These are phyloP conservation scores for Tetraodon nigroviridis DNA, from an alignment of 2,113 vertebrate species.

Conservation along the genomic window DNA sequence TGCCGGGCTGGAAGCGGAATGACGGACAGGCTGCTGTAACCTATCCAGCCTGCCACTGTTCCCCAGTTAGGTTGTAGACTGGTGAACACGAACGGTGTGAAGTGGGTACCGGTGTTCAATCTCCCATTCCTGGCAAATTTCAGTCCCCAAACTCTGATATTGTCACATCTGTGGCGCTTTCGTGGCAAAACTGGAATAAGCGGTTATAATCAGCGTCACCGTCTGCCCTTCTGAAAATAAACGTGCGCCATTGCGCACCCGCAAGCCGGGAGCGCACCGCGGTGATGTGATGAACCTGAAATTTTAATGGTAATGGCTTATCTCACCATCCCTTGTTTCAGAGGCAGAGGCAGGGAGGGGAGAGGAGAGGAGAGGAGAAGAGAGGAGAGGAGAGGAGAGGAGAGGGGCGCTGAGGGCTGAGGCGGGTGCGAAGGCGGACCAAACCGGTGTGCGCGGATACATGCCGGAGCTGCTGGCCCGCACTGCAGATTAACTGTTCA, in stretches of 20 bases:
- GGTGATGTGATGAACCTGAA: slow-evolving; percentile 18
- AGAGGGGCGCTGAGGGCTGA: slow-evolving; percentile 9
- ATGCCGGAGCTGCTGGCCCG: slow-evolving; percentile 76
- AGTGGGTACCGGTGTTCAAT: background rate
- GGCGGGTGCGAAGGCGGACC: slow-evolving; percentile 66
- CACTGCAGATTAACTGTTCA: slow-evolving; percentile 82
- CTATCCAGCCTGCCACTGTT: slow-evolving; percentile 21
- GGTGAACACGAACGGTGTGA: background rate
- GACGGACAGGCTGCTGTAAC: slow-evolving; percentile 30
- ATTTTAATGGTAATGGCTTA: slow-evolving; percentile 40
- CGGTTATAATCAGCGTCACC: too few relatives aligned
- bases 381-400: slow-evolving; percentile 29
- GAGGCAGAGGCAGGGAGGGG: slow-evolving; percentile 47
- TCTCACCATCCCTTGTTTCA: slow-evolving; percentile 53
- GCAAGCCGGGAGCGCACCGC: background rate
- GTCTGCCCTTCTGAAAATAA: too few relatives aligned
- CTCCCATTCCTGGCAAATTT: background rate
- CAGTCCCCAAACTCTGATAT: too few relatives aligned
- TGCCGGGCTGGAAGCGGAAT: slow-evolving; percentile 2
- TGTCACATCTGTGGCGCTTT: too few relatives aligned
- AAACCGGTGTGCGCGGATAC: slow-evolving; percentile 78
- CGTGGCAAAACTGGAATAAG: too few relatives aligned
- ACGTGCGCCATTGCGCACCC: background rate
- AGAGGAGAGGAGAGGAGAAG: slow-evolving; percentile 25
- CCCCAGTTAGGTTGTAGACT: slow-evolving; percentile 30